Conservation (phyloP, 2,888 invertebrate species). For the Paralinhomoeus sp. region DNA sequence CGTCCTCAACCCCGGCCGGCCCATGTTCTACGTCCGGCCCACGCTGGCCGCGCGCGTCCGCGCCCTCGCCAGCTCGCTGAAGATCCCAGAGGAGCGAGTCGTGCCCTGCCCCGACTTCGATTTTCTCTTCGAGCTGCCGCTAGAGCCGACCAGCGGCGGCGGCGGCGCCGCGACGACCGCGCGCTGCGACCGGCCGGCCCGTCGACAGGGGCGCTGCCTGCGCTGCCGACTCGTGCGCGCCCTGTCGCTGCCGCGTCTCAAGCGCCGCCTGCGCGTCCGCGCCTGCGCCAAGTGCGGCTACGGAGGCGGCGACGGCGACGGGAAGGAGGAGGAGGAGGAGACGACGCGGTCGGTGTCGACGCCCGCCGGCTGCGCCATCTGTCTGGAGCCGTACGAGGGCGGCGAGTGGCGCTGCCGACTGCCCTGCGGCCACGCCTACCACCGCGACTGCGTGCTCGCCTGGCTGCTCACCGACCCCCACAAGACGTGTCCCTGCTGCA, state of each 20-base stretch:
- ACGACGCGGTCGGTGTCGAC: no score
- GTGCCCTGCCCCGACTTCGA: slow-evolving; percentile 23
- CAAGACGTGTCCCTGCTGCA: slow-evolving; percentile 35
- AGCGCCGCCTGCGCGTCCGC: slow-evolving; percentile 2
- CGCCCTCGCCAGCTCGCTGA: slow-evolving; percentile 28
- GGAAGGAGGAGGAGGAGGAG: slow-evolving; percentile 12
- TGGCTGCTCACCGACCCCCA: slow-evolving; percentile 33
- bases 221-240: not conserved
- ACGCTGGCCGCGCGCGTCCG: slow-evolving; percentile 26
- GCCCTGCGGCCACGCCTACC: slow-evolving; percentile 35
- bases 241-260: not conserved
- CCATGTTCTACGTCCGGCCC: not conserved
- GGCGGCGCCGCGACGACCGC: not conserved
- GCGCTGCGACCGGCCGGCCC: not conserved
- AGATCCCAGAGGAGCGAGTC: slow-evolving; percentile 30
- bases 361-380: slow-evolving; percentile 29
- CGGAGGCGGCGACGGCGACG: slow-evolving; percentile 12
- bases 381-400: slow-evolving; percentile 30
- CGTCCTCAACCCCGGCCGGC: slow-evolving; percentile 1
- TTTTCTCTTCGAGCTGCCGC: slow-evolving; percentile 31
- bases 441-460: slow-evolving; percentile 32
- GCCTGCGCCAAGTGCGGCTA: slow-evolving; percentile 12
- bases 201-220: not conserved
- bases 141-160: not conserved
- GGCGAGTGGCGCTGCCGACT: slow-evolving; percentile 30